Conservation (phyloP, 2,797 vertebrate species). For the Acestrorhynchus altus region DNA sequence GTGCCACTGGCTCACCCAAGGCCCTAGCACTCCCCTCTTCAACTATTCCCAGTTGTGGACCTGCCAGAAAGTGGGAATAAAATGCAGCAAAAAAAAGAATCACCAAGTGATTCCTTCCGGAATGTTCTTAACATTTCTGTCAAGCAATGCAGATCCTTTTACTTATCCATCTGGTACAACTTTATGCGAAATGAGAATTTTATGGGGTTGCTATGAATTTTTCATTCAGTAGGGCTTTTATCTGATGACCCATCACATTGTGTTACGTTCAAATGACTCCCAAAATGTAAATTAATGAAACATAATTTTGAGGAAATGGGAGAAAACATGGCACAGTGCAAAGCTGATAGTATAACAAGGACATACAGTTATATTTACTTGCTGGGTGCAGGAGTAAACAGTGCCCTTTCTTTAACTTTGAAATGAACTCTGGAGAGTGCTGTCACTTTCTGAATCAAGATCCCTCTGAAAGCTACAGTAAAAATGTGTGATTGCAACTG, state of each 20-base stretch:
- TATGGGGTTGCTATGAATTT: constrained; percentile 44
- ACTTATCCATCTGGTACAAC: constrained; percentile 53
- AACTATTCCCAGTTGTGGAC: constrained; percentile 66
- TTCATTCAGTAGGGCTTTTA: constrained; percentile 39
- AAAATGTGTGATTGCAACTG: not conserved
- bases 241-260: constrained; percentile 32
- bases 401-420: not conserved
- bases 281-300: constrained; percentile 38
- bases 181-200: constrained; percentile 68
- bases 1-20: constrained; percentile 68
- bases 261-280: constrained; percentile 17
- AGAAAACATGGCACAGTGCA: not conserved
- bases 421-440: not conserved
- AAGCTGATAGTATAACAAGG: constrained; percentile 14
- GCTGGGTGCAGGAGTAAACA: not conserved
- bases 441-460: not conserved
- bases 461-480: not conserved
- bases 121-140: constrained; percentile 67
- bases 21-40: constrained; percentile 68
- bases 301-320: constrained; percentile 2
- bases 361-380: not conserved
- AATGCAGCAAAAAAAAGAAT: constrained; percentile 63
- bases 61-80: constrained; percentile 63
- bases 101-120: constrained; percentile 62
- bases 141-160: constrained; percentile 40